Base-by-base conservation (phyloP, 1,140 invertebrate species). In the Panulirus ornatus region DNA sequence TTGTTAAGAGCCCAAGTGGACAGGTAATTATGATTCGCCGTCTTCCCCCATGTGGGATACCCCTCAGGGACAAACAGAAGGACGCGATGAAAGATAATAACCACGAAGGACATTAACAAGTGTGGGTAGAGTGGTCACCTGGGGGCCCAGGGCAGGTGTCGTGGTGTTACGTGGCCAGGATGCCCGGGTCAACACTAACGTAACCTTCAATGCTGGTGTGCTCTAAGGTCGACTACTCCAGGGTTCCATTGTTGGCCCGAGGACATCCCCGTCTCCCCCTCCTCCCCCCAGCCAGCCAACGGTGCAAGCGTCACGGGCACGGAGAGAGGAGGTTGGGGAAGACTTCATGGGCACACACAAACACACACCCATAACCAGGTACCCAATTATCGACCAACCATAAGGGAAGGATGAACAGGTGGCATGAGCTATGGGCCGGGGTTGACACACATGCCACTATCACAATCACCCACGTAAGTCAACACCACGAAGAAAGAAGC, bases 191-290 rank as follows among this genome's bases (percentile, higher is more conserved):
- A 58, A 3, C 11, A 30, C 58, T 9, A 22, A 6, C 58, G 11
- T 66, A 66, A 66, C 58, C 58, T 66, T 66, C n/a, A 8, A 22
- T 6, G n/a, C 16, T 66, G n/a, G 27, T 27, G 58, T 66, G 58
- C 58, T 5, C 58, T 66, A 66, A 66, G 58, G 58, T 66, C 58
- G n/a, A 66, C 58, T 30, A 30, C 58, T 66, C 58, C 58, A 27
- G 2, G n/a, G 58, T 30, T 30, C 58, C 58, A 66, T 66, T 66
- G 58, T 30, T 66, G 58, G n/a, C 5, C n/a, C 58, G 58, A 66
- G 58, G 58, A 66, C 58, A 66, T 6, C 58, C 27, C 58, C n/a
- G n/a, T n/a, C n/a, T n/a, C n/a, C n/a, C n/a, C n/a, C n/a, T n/a
- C n/a, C n/a, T n/a, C n/a, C n/a, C n/a, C n/a, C n/a, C 22, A 27